phyloP scores from a whole-genome alignment of 2,888 invertebrate genomes.

The Notodromas monacha region DNA sequence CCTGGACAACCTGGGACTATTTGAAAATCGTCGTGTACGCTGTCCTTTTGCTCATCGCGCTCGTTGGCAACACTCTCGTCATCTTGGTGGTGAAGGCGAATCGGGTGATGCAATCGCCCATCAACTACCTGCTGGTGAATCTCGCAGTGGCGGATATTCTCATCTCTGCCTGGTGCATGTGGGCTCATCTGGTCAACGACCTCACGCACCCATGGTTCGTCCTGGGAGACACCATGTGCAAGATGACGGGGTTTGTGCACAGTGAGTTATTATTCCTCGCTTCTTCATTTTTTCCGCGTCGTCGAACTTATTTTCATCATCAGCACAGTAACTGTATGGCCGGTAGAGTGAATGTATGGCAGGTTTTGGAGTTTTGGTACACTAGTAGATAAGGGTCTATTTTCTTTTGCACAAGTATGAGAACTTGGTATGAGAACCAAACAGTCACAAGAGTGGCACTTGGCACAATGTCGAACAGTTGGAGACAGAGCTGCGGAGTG shows the following conservation, averaged over 20 bases:
- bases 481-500: too few species aligned
- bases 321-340: too few species aligned
- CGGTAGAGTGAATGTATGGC: too few species aligned
- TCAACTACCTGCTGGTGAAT: conserved; percentile 14
- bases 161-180: conserved; percentile 14
- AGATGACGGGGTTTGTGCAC: conserved; percentile 13
- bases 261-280: conserved; percentile 13
- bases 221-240: conserved; percentile 13
- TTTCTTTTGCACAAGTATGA: too few species aligned
- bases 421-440: too few species aligned
- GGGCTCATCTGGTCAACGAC: conserved; percentile 13
- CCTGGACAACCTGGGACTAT: conserved; percentile 8
- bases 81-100: conserved; percentile 13
- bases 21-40: conserved; percentile 12
- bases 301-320: too few species aligned
- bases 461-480: too few species aligned
- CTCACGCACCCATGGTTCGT: conserved; percentile 12
- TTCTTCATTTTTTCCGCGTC: too few species aligned
- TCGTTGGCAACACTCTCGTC: conserved; percentile 13
- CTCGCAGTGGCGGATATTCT: conserved; percentile 13
- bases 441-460: too few species aligned
- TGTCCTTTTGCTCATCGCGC: conserved; percentile 12
- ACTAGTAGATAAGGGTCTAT: too few species aligned
- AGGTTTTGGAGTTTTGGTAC: too few species aligned
- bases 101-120: conserved; percentile 12